Percentiles rank a stretch among this genome's conserved stretches.
These are phyloP conservation scores for Epiblema foenella DNA, from an alignment of 2,888 invertebrate species.

Conservation along the genomic window DNA sequence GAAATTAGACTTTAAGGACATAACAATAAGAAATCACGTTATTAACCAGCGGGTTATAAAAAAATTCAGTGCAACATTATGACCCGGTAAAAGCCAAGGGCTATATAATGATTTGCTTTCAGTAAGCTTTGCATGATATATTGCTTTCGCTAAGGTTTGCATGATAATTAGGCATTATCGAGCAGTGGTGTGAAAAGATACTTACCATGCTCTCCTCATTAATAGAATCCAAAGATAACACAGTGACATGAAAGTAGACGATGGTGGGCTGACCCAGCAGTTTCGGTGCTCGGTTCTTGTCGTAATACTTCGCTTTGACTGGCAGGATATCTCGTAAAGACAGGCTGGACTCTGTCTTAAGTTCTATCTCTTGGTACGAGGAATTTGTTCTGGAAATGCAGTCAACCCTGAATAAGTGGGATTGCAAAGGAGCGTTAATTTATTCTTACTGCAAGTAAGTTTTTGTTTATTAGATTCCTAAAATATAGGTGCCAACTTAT, in stretches of 20 bases:
- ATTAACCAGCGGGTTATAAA: no score
- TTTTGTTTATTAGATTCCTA: no score
- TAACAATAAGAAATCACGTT: no score
- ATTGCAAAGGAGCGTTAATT: constrained; percentile 21
- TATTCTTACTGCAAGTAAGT: neutral
- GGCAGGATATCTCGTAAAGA: constrained; percentile 94
- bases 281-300: constrained; percentile 95
- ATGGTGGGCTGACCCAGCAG: constrained; percentile 93
- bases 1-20: no score
- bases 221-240: constrained; percentile 95
- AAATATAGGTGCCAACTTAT: no score
- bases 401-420: constrained; percentile 29
- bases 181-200: no score
- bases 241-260: constrained; percentile 96
- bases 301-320: constrained; percentile 92
- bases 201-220: constrained; percentile 97
- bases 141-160: no score
- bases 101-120: no score
- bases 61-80: no score
- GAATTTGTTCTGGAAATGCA: constrained; percentile 69
- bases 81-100: no score
- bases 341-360: constrained; percentile 80
- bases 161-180: no score
- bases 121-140: no score
- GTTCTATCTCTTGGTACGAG: constrained; percentile 76